Percentiles rank a stretch among this genome's conserved stretches.
Conservation (phyloP, 2,888 invertebrate species). For the Brenthis ino region DNA sequence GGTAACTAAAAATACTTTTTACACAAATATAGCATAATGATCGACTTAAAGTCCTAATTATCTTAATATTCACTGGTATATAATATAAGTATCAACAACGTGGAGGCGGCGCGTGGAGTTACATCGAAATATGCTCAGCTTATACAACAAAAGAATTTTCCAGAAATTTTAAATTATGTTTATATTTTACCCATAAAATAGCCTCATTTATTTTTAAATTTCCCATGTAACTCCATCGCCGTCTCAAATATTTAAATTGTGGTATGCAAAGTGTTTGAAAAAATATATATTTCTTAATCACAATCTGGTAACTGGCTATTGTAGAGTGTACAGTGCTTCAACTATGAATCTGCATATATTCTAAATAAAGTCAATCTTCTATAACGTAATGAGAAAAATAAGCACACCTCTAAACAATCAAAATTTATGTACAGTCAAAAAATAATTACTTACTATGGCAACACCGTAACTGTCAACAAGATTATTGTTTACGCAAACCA, state of each 20-base stretch:
- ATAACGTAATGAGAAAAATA: constrained; percentile 58
- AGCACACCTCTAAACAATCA: constrained; percentile 72
- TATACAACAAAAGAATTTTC: constrained; percentile 18
- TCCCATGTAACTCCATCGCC: constrained; percentile 35
- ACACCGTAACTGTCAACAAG: constrained; percentile 80
- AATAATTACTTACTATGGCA: constrained; percentile 79
- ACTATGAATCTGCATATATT: constrained; percentile 48
- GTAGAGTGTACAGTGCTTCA: constrained; percentile 64
- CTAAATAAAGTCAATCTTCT: constrained; percentile 48
- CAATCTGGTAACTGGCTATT: constrained; percentile 79
- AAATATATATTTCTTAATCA: constrained; percentile 69
- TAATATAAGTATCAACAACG: constrained; percentile 62
- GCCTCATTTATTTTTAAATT: constrained; percentile 41
- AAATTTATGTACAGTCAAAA: constrained; percentile 78
- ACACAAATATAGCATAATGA: constrained; percentile 64
- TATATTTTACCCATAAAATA: constrained; percentile 38
- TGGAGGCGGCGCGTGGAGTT: constrained; percentile 45
- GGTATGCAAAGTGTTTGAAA: constrained; percentile 63
- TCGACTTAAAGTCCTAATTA: constrained; percentile 77
- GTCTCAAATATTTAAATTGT: constrained; percentile 44
- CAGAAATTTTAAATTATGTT: constrained; percentile 27
- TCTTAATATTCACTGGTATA: constrained; percentile 71
- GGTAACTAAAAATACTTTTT: constrained; percentile 77
- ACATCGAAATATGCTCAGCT: constrained; percentile 25
- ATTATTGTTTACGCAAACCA: constrained; percentile 68